Base-by-base conservation (phyloP, 2,888 invertebrate species). In the Escarpia spicata region DNA sequence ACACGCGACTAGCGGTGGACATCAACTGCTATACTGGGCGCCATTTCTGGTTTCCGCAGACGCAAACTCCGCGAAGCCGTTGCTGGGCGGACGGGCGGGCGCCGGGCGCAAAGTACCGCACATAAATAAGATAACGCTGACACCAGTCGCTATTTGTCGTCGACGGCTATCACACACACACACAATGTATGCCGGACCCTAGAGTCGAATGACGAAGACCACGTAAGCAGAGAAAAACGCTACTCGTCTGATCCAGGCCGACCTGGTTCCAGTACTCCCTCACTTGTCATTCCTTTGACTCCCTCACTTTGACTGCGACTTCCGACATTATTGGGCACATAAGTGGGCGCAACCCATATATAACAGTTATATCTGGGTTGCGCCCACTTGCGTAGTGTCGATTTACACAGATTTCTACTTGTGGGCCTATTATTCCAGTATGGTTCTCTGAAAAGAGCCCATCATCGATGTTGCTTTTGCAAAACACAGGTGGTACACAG, bases 31-130 rank as follows among this genome's bases (percentile, higher is more conserved):
- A 0, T 37, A n/a, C 4, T 26, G 75, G 6, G 3, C 75, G 75
- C 75, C 75, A 75, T 75, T 75, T n/a, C 75, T 15, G 75, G 75
- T 19, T 75, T 75, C 26, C 75, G 75, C n/a, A 75, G 75, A 75
- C 75, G 75, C 75, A 75, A 75, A 75, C n/a, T 75, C 75, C 75
- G 75, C 6, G 26, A 75, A 75, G 26, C 26, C 2, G 75, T 75
- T 75, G 75, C n/a, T 6, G 19, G 75, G n/a, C n/a, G 75, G 26
- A 3, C 26, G 75, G 26, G 19, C 26, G 19, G 75, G n/a, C n/a
- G 75, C 75, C 75, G 75, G 75, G 75, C 75, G n/a, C 75, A 75
- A 75, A 75, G 75, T 75, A 75, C 75, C 75, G 75, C 75, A 26
- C 75, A 75, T 75, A 75, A 75, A 75, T 75, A 75, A 75, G 75